These are phyloP conservation scores for Calephelis nemesis DNA, from an alignment of 1,140 invertebrate genomes.

Conservation along the genomic window DNA sequence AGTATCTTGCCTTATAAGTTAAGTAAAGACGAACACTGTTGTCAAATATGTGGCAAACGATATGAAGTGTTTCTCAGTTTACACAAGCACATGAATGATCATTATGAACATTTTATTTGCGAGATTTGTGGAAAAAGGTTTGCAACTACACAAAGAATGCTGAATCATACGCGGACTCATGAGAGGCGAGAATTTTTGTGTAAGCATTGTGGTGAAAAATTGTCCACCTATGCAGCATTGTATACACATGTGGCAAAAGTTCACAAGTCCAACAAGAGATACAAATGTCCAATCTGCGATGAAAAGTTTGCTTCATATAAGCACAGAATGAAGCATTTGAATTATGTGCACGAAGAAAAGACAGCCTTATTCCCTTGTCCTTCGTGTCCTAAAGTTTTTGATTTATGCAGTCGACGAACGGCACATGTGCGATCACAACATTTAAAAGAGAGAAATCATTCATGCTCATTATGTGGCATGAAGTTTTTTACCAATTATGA, in stretches of 20 bases:
- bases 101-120: slow-evolving; percentile 72
- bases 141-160: slow-evolving; percentile 59
- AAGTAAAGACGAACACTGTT: slow-evolving; percentile 53
- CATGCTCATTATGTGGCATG: slow-evolving; percentile 66
- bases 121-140: slow-evolving; percentile 73
- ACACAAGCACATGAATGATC: slow-evolving; percentile 71
- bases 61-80: slow-evolving; percentile 75
- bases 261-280: slow-evolving; percentile 61
- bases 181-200: slow-evolving; percentile 65
- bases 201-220: slow-evolving; percentile 56
- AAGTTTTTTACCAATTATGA: slow-evolving; percentile 69
- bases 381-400: slow-evolving; percentile 63
- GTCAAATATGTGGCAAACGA: slow-evolving; percentile 59
- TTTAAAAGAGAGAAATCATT: slow-evolving; percentile 62
- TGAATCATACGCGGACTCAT: slow-evolving; percentile 60
- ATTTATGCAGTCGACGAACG: slow-evolving; percentile 60
- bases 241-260: slow-evolving; percentile 60
- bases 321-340: slow-evolving; percentile 62
- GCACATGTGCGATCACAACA: slow-evolving; percentile 61
- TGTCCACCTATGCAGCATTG: slow-evolving; percentile 49
- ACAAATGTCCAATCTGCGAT: slow-evolving; percentile 68
- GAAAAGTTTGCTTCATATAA: slow-evolving; percentile 67
- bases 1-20: slow-evolving; percentile 64
- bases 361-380: slow-evolving; percentile 58
- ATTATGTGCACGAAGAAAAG: slow-evolving; percentile 57